A percentile compares a stretch with the other conserved stretches of the same genome.
Evolutionary conservation across 2,888 invertebrate genomes (phyloP).

Genomic region (Lypha dubia): DNA sequence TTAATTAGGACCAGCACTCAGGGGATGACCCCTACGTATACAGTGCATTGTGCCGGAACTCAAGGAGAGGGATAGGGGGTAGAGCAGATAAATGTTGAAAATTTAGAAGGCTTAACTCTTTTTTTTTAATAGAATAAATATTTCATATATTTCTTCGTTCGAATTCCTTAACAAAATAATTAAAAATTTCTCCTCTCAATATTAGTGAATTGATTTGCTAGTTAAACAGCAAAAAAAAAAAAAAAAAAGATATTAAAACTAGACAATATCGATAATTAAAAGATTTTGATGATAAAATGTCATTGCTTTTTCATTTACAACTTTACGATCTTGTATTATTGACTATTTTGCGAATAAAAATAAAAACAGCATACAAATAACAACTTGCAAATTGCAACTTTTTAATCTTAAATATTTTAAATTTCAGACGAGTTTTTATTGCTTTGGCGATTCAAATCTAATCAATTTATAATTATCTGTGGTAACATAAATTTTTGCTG

Average conservation of each 20-base stretch:
- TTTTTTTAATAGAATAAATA: too few species aligned
- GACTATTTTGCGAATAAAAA: constrained; percentile 21
- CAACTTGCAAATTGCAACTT: constrained; percentile 29
- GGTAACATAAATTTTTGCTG: constrained; percentile 5
- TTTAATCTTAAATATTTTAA: constrained; percentile 29
- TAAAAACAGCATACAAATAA: background rate
- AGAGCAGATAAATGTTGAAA: too few species aligned
- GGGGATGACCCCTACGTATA: too few species aligned
- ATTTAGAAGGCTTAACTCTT: too few species aligned
- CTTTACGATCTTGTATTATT: background rate
- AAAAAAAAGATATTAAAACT: background rate
- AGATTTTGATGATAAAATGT: constrained; percentile 4
- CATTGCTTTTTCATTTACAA: background rate
- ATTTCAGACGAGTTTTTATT: constrained; percentile 41
- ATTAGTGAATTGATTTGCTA: background rate
- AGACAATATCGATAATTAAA: background rate
- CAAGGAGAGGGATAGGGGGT: too few species aligned
- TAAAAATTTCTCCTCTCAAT: background rate
- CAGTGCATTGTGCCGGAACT: too few species aligned
- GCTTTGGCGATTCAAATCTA: constrained; percentile 11
- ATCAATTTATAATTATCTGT: constrained; percentile 52
- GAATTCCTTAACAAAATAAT: too few species aligned
- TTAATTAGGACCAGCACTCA: too few species aligned
- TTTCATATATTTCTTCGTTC: background rate
- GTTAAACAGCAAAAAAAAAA: too few species aligned